phyloP scores from a whole-genome alignment of 1,140 invertebrate genomes.

The Grapholita molesta region DNA sequence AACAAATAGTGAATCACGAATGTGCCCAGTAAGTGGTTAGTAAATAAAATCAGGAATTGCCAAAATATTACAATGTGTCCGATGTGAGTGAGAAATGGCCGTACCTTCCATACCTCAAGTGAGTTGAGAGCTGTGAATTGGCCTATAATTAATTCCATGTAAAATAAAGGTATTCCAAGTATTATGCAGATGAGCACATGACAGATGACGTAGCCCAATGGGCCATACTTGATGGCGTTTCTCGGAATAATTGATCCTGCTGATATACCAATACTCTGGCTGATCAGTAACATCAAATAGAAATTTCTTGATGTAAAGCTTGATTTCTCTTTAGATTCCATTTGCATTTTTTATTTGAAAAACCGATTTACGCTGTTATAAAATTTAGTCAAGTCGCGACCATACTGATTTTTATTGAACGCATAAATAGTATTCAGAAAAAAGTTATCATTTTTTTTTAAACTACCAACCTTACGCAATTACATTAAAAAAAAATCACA shows the following conservation, averaged over 20 bases:
- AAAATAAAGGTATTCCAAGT: conserved; percentile 79
- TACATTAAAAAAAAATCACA: too few species aligned
- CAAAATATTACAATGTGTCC: conserved; percentile 47
- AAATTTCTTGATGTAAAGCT: conserved; percentile 23
- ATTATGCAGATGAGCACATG: conserved; percentile 36
- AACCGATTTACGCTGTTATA: not conserved
- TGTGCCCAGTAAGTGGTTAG: conserved; percentile 44
- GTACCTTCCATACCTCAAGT: conserved; percentile 74
- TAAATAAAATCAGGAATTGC: conserved; percentile 45
- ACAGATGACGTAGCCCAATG: conserved; percentile 36
- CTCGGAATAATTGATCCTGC: conserved; percentile 34
- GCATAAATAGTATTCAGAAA: too few species aligned
- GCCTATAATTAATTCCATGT: conserved; percentile 82
- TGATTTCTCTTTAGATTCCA: not conserved
- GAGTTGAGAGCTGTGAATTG: conserved; percentile 82
- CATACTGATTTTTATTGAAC: not conserved
- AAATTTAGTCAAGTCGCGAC: not conserved
- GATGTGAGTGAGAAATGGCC: conserved; percentile 51
- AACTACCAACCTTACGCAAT: too few species aligned
- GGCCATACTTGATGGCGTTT: conserved; percentile 36
- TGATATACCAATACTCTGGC: conserved; percentile 28
- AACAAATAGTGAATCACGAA: conserved; percentile 63
- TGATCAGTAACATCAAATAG: conserved; percentile 28
- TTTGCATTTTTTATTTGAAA: conserved; percentile 5
- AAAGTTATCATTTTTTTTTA: too few species aligned